phyloP scores from a whole-genome alignment of 2,888 invertebrate genomes.

The Myopa tessellatipennis region DNA sequence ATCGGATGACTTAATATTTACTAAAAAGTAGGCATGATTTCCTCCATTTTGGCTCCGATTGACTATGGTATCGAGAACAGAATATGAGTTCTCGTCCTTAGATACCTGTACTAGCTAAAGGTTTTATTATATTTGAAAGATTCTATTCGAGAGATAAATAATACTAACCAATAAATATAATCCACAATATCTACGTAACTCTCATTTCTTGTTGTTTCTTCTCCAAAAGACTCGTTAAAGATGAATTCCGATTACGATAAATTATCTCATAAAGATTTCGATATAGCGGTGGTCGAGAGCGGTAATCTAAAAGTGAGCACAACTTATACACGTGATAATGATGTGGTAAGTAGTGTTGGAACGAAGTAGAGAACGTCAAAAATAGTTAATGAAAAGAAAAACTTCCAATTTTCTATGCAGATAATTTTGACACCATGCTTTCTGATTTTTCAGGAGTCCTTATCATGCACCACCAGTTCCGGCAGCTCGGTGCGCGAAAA shows the following conservation, averaged over 20 bases:
- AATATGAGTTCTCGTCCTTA: too few relatives aligned
- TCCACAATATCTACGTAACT: too few relatives aligned
- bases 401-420: background rate
- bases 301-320: slow-evolving; percentile 48
- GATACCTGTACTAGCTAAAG: too few relatives aligned
- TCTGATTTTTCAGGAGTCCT: slow-evolving; percentile 43
- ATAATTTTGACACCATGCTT: background rate
- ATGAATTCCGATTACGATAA: slow-evolving; percentile 59
- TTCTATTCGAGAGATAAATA: too few relatives aligned
- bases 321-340: slow-evolving; percentile 49
- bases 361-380: background rate
- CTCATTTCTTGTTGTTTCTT: too few relatives aligned
- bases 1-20: too few relatives aligned
- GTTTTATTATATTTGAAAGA: too few relatives aligned
- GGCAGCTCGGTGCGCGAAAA: slow-evolving; percentile 58
- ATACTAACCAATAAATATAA: too few relatives aligned
- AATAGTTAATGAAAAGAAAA: background rate
- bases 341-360: slow-evolving; percentile 51
- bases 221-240: slow-evolving; percentile 1
- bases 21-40: too few relatives aligned
- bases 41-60: too few relatives aligned
- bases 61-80: too few relatives aligned
- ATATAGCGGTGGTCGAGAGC: slow-evolving; percentile 47
- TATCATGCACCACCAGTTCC: slow-evolving; percentile 47
- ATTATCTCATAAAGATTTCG: slow-evolving; percentile 47